Base-by-base conservation (phyloP, 1,140 invertebrate species). In the Augochlora pura region DNA sequence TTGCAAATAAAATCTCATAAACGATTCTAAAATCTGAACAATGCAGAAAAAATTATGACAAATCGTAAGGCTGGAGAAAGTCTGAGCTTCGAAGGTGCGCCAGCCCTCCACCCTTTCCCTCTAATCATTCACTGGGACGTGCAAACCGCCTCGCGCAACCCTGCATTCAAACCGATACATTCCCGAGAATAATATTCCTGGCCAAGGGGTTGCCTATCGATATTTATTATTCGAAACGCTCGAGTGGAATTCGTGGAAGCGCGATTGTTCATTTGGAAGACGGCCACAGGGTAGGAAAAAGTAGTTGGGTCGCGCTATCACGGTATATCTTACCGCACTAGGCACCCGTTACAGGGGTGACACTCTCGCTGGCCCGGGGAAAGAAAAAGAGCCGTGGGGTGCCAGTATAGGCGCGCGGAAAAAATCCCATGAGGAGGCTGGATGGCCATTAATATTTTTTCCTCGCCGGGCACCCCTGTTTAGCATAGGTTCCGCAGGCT, bases 391-490 rank as follows among this genome's bases (percentile, higher is more conserved):
- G 18, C 18, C 32, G 32, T 32, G 9, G 6, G 54, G 52, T 75
- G 49, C 2, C 2, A 75, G 46, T 2, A 77, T 39, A 57, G 74
- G 69, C 52, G 67, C 46, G 73, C 82, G 68, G 52, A 89, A 91
- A 89, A 85, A 54, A 54, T 69, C 60, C 82, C 85, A 32, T 87
- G 86, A 89, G 91, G 91, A 89, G 91, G 91, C 91, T 92, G 89
- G 91, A 86, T 89, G 78, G 87, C 90, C 89, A 92, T 93, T 91
- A 92, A 91, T 92, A 90, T 91, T 89, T 88, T 90, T 91, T 90
- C 89, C 87, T 87, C 70, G 81, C 3, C 23, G 76, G 76, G 86
- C 87, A 90, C 89, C 90, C 91, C 88, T 93, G 86, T 88, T 92
- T 92, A 92, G 89, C 91, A 93, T 93, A 91, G 87, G 75, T 62